Conservation (phyloP, 1,140 invertebrate genomes). For the Caenorhabditis elegans region DNA sequence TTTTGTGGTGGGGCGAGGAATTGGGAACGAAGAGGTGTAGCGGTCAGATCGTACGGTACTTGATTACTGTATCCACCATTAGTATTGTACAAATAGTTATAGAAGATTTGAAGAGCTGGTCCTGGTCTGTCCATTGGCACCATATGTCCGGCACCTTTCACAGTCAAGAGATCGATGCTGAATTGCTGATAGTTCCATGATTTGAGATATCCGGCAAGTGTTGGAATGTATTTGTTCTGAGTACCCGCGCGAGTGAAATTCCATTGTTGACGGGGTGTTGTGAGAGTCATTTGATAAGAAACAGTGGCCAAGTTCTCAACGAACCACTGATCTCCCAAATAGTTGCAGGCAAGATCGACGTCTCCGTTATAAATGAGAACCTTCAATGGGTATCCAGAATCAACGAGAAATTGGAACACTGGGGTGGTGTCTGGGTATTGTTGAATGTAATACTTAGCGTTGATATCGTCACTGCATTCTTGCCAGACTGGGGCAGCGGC, state of each 20-base stretch:
- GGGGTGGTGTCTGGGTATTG: constrained; percentile 44
- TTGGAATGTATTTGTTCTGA: not conserved
- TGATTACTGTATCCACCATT: constrained; percentile 32
- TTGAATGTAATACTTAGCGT: constrained; percentile 47
- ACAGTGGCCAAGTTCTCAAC: constrained; percentile 58
- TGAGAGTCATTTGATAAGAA: constrained; percentile 39
- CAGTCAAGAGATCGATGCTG: constrained; percentile 47
- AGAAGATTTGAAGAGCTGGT: constrained; percentile 67
- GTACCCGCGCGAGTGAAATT: constrained; percentile 39
- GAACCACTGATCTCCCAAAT: constrained; percentile 71
- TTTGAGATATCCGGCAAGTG: constrained; percentile 39
- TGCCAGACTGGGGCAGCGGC: constrained; percentile 56
- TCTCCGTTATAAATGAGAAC: constrained; percentile 71
- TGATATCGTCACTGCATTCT: constrained; percentile 45
- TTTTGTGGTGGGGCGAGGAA: constrained; percentile 25
- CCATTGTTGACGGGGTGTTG: constrained; percentile 21
- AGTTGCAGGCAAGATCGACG: constrained; percentile 71
- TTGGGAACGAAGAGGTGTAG: not conserved
- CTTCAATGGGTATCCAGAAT: constrained; percentile 59
- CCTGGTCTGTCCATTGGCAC: constrained; percentile 70
- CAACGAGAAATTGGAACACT: constrained; percentile 43
- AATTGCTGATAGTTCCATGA: constrained; percentile 13
- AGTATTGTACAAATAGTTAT: constrained; percentile 51
- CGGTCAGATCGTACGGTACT: constrained; percentile 13
- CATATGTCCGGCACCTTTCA: constrained; percentile 52